These are phyloP conservation scores for Bombus superbus DNA, from an alignment of 1,140 invertebrate species.

Conservation along the genomic window DNA sequence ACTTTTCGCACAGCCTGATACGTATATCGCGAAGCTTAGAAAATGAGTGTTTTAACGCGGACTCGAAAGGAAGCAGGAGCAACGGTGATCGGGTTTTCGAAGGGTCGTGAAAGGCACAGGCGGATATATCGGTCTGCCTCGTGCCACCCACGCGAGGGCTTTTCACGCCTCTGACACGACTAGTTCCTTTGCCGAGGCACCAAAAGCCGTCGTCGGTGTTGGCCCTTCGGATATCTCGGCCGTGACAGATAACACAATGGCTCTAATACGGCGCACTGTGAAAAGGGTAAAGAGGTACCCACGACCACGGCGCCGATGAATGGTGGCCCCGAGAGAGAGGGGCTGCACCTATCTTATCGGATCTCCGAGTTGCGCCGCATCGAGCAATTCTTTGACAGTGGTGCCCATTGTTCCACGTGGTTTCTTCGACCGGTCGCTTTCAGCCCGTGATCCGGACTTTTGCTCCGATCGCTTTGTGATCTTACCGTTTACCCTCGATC, in stretches of 20 bases:
- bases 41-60: neutral
- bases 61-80: neutral
- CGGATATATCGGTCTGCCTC: conserved; percentile 49
- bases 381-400: conserved; percentile 70
- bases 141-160: conserved; percentile 73
- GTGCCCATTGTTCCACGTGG: conserved; percentile 71
- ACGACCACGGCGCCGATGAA: conserved; percentile 69
- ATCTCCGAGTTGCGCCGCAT: conserved; percentile 66
- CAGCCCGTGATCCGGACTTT: conserved; percentile 5
- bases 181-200: conserved; percentile 70
- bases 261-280: conserved; percentile 74
- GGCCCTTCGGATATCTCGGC: conserved; percentile 74
- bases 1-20: too few species aligned
- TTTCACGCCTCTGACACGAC: conserved; percentile 76
- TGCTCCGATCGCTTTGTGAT: conserved; percentile 20
- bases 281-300: conserved; percentile 74
- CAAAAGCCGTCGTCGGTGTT: conserved; percentile 66
- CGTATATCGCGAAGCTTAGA: too few species aligned
- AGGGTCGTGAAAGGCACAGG: conserved; percentile 29
- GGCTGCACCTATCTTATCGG: conserved; percentile 72
- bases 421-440: conserved; percentile 45
- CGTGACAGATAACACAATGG: conserved; percentile 78
- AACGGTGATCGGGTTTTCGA: conserved; percentile 38
- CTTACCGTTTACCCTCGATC: conserved; percentile 28
- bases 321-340: conserved; percentile 48